Evolutionary conservation across 2,888 invertebrate species (phyloP).

Genomic region (Palloptera scutellata): DNA sequence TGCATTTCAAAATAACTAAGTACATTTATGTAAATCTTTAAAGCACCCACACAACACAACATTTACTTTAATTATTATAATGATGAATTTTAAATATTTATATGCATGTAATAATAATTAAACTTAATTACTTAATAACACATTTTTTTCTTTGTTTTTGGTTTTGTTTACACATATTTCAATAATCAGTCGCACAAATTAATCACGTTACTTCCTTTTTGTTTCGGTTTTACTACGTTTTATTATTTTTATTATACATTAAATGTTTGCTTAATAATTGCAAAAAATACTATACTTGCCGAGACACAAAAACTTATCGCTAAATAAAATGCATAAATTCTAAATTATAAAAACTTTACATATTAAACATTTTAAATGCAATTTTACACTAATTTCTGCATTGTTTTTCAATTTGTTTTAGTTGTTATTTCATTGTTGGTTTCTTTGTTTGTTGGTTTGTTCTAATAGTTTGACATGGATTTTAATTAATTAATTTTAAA

Average conservation of each 20-base stretch:
- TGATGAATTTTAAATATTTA: background rate
- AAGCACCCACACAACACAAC: background rate
- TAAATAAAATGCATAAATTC: background rate
- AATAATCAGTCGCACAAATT: conserved; percentile 57
- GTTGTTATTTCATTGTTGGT: background rate
- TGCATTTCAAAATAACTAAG: background rate
- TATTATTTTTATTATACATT: conserved; percentile 24
- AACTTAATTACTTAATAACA: conserved; percentile 4
- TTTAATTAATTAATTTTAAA: conserved; percentile 3
- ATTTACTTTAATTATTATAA: background rate
- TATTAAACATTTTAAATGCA: conserved; percentile 5
- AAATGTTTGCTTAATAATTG: conserved; percentile 22
- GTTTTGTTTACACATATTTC: conserved; percentile 46
- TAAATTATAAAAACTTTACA: background rate
- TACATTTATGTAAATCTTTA: conserved; percentile 12
- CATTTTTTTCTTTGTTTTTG: background rate
- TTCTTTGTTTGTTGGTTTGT: background rate
- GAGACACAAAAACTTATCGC: conserved; percentile 13
- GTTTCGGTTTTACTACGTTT: background rate
- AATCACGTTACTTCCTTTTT: conserved; percentile 52
- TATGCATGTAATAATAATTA: background rate
- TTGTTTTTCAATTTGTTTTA: background rate
- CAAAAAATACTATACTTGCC: background rate
- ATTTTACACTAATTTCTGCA: conserved; percentile 5
- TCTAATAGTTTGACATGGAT: background rate